phyloP scores from a whole-genome alignment of 1,140 invertebrate genomes.

The Tetramorium simillimum region DNA sequence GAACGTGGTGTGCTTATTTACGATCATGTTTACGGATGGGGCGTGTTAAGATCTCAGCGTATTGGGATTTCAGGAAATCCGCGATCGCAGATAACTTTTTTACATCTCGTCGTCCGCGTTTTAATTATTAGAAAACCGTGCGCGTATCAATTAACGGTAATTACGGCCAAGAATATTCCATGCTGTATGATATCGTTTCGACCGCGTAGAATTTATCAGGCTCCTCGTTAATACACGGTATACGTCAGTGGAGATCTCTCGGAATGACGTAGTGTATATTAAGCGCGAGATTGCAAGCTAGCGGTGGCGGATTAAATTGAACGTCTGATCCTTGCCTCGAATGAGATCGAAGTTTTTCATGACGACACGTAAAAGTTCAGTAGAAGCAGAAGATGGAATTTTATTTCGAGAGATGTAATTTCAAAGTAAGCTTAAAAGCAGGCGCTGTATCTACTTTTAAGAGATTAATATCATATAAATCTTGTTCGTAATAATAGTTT shows the following conservation, averaged over 20 bases:
- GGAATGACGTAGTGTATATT: slow-evolving; percentile 15
- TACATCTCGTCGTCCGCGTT: slow-evolving; percentile 1
- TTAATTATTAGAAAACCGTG: slow-evolving; percentile 35
- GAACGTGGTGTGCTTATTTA: slow-evolving; percentile 2
- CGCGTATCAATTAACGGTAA: slow-evolving; percentile 28
- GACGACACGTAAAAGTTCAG: neutral
- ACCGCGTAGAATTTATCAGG: neutral
- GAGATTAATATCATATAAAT: neutral
- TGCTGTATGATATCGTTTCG: slow-evolving; percentile 8
- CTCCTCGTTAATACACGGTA: slow-evolving; percentile 1
- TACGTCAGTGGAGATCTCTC: slow-evolving; percentile 1
- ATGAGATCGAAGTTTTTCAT: slow-evolving; percentile 11
- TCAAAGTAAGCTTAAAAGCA: neutral
- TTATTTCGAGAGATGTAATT: neutral
- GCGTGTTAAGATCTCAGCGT: neutral
- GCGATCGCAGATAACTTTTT: slow-evolving; percentile 13
- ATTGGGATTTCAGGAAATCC: slow-evolving; percentile 6
- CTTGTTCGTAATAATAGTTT: neutral
- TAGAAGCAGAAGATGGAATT: neutral
- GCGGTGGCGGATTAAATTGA: slow-evolving; percentile 9
- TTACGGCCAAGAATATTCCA: slow-evolving; percentile 5
- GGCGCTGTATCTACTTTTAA: neutral
- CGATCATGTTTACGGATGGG: neutral
- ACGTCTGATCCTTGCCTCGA: neutral
- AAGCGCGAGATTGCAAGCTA: slow-evolving; percentile 1